Conservation (phyloP, 2,888 invertebrate species). For the Ornithoptera priamus region DNA sequence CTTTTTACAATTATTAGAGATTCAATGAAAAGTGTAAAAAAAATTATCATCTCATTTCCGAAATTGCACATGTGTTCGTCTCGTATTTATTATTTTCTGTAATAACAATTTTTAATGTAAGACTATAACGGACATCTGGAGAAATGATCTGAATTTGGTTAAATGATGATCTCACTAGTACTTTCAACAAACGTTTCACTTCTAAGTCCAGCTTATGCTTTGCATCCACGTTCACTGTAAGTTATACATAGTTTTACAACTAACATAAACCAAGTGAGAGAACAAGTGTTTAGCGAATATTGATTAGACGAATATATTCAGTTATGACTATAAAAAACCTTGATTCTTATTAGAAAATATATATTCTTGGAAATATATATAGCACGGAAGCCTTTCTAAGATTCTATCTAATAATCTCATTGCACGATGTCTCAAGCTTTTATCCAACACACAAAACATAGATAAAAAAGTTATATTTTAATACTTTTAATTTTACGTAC, state of each 20-base stretch:
- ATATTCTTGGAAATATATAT: neutral
- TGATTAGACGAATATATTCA: too few relatives aligned
- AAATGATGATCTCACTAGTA: neutral
- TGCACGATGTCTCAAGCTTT: neutral
- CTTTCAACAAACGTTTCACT: neutral
- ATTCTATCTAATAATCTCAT: neutral
- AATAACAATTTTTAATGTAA: too few relatives aligned
- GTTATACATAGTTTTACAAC: too few relatives aligned
- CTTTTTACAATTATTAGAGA: too few relatives aligned
- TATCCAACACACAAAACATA: neutral
- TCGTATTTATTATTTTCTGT: too few relatives aligned
- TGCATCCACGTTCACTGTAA: neutral
- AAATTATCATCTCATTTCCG: too few relatives aligned
- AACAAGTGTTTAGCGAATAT: too few relatives aligned
- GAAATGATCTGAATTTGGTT: neutral
- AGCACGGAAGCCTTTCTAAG: too few relatives aligned
- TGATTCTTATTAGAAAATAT: neutral
- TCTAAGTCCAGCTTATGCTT: neutral
- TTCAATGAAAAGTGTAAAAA: too few relatives aligned
- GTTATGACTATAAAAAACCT: too few relatives aligned
- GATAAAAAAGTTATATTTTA: neutral
- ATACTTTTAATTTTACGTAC: neutral
- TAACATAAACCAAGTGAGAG: too few relatives aligned
- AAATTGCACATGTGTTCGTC: too few relatives aligned
- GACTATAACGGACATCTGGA: neutral